These are phyloP conservation scores for Pleuronectes platessa DNA, from an alignment of 2,113 vertebrate species.

Conservation along the genomic window DNA sequence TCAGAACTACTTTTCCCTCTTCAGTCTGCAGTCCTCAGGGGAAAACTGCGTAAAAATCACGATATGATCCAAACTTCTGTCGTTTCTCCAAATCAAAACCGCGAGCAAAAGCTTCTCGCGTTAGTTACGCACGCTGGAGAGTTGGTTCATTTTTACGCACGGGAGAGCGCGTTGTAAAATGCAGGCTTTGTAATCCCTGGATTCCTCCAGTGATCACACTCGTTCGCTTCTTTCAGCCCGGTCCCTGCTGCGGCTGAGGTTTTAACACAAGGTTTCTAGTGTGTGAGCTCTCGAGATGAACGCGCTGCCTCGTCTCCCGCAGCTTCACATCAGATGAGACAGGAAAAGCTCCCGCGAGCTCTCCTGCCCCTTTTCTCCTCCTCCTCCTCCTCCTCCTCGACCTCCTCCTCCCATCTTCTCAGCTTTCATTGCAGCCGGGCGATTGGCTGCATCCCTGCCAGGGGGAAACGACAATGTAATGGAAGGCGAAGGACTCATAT, in stretches of 20 bases:
- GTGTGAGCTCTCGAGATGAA: slow-evolving; percentile 51
- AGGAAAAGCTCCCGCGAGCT: slow-evolving; percentile 38
- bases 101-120: not conserved
- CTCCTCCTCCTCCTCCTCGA: slow-evolving; percentile 57
- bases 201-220: slow-evolving; percentile 2
- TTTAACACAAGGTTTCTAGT: slow-evolving; percentile 57
- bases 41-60: not conserved
- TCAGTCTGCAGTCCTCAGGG: slow-evolving; percentile 14
- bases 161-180: not conserved
- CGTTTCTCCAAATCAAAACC: not conserved
- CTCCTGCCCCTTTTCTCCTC: slow-evolving; percentile 57
- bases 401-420: slow-evolving; percentile 65
- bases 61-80: not conserved
- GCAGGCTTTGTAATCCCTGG: slow-evolving; percentile 20
- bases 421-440: slow-evolving; percentile 14
- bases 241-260: slow-evolving; percentile 21
- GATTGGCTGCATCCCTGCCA: slow-evolving; percentile 74
- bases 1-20: not conserved
- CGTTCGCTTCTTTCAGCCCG: slow-evolving; percentile 12
- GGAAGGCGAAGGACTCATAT: not conserved
- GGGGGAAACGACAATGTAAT: not conserved
- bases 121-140: slow-evolving; percentile 15
- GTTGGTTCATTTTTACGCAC: slow-evolving; percentile 2
- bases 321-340: slow-evolving; percentile 54
- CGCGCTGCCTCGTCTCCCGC: slow-evolving; percentile 29